These are phyloP conservation scores for Phrynosoma platyrhinos DNA, from an alignment of 2,113 vertebrate genomes.

Conservation along the genomic window DNA sequence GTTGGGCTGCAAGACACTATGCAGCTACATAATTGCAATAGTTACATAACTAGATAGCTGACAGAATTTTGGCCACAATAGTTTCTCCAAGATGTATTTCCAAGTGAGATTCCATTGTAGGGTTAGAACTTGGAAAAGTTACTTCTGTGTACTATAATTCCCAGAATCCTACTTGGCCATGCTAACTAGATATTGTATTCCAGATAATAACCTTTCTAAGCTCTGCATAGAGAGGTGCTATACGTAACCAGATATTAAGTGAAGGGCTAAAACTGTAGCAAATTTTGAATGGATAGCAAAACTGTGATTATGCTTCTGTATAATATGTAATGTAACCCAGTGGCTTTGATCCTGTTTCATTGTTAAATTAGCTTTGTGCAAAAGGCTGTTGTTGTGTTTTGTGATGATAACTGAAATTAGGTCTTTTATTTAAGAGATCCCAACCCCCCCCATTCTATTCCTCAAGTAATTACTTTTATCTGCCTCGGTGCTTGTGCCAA, in stretches of 20 bases:
- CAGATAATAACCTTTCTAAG: too few relatives aligned
- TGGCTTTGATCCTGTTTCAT: not conserved
- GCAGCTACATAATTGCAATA: too few relatives aligned
- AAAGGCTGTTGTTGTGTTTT: not conserved
- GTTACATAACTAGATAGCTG: not conserved
- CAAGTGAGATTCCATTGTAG: not conserved
- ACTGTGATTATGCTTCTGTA: not conserved
- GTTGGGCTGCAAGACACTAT: too few relatives aligned
- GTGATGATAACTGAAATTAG: not conserved
- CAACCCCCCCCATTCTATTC: constrained; percentile 13
- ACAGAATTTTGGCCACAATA: not conserved
- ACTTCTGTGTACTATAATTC: too few relatives aligned
- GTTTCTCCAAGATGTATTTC: not conserved
- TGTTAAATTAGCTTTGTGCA: not conserved
- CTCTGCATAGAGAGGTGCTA: not conserved
- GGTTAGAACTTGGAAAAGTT: too few relatives aligned
- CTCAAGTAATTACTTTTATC: constrained; percentile 46
- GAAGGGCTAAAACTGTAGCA: not conserved
- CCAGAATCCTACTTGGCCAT: too few relatives aligned
- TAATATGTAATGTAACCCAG: not conserved
- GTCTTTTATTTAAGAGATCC: not conserved
- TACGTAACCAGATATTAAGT: not conserved
- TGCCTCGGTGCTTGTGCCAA: constrained; percentile 15
- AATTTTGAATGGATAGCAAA: not conserved
- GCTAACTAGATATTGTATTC: too few relatives aligned